Percentiles rank a stretch among this genome's conserved stretches.
These are phyloP conservation scores for Amblyjoppa fuscipennis DNA, from an alignment of 2,888 invertebrate genomes.

Conservation along the genomic window DNA sequence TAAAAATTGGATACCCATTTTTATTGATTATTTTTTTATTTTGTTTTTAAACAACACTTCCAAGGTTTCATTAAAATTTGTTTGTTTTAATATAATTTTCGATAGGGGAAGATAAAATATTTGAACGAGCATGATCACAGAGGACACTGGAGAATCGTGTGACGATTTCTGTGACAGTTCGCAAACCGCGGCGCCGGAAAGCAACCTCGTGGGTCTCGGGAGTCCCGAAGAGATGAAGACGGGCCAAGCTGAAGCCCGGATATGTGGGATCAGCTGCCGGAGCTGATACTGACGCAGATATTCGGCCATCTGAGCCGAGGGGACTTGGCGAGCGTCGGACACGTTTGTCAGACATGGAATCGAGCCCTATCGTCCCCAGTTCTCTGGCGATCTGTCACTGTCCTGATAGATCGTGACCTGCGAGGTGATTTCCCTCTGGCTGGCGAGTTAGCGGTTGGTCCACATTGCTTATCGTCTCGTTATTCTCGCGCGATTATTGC, in stretches of 20 bases:
- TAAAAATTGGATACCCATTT: too few species aligned
- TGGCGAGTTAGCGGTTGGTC: slow-evolving; percentile 78
- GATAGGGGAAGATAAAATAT: background rate
- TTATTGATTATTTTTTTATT: too few species aligned
- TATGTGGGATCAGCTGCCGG: slow-evolving; percentile 84
- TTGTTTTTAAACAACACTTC: too few species aligned
- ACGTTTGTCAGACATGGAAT: slow-evolving; percentile 81
- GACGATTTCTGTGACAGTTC: slow-evolving; percentile 50
- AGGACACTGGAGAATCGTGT: slow-evolving; percentile 32
- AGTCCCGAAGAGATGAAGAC: slow-evolving; percentile 76
- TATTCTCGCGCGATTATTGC: background rate
- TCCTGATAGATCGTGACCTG: slow-evolving; percentile 81
- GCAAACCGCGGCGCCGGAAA: slow-evolving; percentile 89
- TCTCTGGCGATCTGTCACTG: slow-evolving; percentile 82
- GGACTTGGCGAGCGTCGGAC: slow-evolving; percentile 79
- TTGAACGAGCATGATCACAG: slow-evolving; percentile 47
- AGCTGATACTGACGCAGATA: slow-evolving; percentile 83
- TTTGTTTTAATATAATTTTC: background rate
- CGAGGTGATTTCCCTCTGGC: slow-evolving; percentile 78
- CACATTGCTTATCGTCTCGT: slow-evolving; percentile 2
- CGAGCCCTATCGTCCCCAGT: slow-evolving; percentile 79
- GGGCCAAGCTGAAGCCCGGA: slow-evolving; percentile 76
- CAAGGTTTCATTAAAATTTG: too few species aligned
- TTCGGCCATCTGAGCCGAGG: slow-evolving; percentile 78
- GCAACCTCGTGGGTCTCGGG: slow-evolving; percentile 79